Percentiles rank a stretch among this genome's conserved stretches.
Evolutionary conservation across 1,140 invertebrate species (phyloP).

Genomic region (Probaryconus sp.): DNA sequence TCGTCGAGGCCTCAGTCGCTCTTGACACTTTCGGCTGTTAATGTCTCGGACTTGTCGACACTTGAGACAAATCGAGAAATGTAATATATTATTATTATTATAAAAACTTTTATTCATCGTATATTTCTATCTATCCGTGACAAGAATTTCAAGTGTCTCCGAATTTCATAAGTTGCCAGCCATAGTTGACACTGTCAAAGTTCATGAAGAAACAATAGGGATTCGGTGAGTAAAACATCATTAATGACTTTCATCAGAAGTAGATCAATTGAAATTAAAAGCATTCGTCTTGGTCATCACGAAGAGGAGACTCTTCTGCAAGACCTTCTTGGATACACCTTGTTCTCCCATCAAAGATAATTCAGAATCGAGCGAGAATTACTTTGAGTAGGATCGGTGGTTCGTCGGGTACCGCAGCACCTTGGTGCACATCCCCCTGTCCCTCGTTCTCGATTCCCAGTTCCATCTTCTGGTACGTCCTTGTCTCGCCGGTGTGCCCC

Average conservation of each 20-base stretch:
- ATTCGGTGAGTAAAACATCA: no score
- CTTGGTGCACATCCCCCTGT: neutral
- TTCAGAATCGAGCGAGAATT: slow-evolving; percentile 1
- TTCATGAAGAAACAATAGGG: no score
- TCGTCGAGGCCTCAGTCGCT: slow-evolving; percentile 69
- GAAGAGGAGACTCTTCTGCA: no score
- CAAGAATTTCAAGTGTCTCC: no score
- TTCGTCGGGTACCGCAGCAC: slow-evolving; percentile 30
- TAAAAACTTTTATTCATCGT: no score
- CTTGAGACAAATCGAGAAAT: slow-evolving; percentile 19
- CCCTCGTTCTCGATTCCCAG: slow-evolving; percentile 30
- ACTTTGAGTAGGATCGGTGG: slow-evolving; percentile 35
- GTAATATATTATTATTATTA: no score
- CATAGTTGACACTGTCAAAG: no score
- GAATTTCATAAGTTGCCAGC: no score
- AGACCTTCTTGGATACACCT: neutral
- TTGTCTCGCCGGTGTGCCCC: slow-evolving; percentile 38
- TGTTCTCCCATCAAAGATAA: neutral
- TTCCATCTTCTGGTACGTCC: slow-evolving; percentile 61
- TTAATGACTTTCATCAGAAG: no score
- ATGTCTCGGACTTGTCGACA: slow-evolving; percentile 50
- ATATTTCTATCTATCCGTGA: no score
- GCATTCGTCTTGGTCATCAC: no score
- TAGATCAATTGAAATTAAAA: no score
- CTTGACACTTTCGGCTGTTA: slow-evolving; percentile 72